Evolutionary conservation across 2,113 vertebrate genomes (phyloP), one percentile per base, ranked within the genome.

Genomic region (Columba livia): DNA sequence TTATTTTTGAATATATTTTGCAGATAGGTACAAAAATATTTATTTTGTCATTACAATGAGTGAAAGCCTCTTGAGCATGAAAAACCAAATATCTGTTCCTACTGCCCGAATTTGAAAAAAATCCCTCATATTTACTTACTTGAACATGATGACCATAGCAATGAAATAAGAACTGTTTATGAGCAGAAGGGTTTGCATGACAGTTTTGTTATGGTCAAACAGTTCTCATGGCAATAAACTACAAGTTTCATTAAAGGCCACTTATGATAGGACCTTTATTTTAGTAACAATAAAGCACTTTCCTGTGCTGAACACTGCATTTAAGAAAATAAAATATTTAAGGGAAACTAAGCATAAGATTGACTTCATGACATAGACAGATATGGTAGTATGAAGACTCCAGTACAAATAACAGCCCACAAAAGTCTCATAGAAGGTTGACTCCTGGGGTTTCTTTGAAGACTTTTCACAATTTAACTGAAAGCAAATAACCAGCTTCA

Each of bases 401-500:
- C 29, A 17, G 17, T 31, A 85, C 28, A 64, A 77, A 28, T 29
- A 83, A 40, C 12, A 79, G 16, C 15, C 26, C 38, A 62, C 19
- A 67, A 15, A 73, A 65, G 12, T 77, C 47, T 79, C n/a, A 34
- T 38, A 85, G 79, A 85, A 9, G 1, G 7, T 84, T 87, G 31
- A 51, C 42, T 73, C 0, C 0, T 61, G 60, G 11, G 23, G 6
- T 15, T 85, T 88, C 29, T 88, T 83, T 70, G 32, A 13, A 73
- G 42, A 25, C 7, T 73, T 94, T 93, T 85, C 29, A 36, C 12
- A 93, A 11, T 85, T 65, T 85, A 65, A 80, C 25, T 17, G 25
- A 77, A 93, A 94, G 15, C 5, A 91, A 96, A 80, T 28, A 58
- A 77, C 10, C 29, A 57, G 3, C 31, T 83, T 88, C 62, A 57